A percentile compares a stretch with the other conserved stretches of the same genome.
Conservation (phyloP, 2,888 invertebrate genomes). For the Lysandra bellargus region DNA sequence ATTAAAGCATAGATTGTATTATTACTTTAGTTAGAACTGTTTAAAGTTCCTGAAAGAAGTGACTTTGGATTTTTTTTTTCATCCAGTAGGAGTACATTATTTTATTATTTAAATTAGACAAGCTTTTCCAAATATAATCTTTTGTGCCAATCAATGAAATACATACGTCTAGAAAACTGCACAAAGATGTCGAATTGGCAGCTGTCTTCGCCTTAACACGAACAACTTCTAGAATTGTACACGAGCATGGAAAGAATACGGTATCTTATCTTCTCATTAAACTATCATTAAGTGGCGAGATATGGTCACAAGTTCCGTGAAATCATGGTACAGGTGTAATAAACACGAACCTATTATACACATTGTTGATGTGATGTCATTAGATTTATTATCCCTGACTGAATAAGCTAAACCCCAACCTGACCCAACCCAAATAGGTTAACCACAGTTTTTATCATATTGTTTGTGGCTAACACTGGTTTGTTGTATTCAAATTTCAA, state of each 20-base stretch:
- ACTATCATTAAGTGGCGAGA: constrained; percentile 6
- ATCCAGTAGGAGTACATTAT: no score
- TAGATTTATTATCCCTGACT: neutral
- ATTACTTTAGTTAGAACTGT: no score
- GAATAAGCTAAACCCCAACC: neutral
- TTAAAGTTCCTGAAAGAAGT: no score
- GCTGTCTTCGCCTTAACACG: neutral
- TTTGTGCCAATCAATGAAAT: no score
- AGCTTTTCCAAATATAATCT: no score
- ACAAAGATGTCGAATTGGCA: no score
- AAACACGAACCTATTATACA: neutral
- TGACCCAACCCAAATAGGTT: neutral
- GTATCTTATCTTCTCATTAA: constrained; percentile 4
- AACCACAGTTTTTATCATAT: no score
- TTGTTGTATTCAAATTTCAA: neutral
- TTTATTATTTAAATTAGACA: no score
- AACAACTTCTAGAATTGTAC: neutral
- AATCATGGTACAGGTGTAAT: neutral
- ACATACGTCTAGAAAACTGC: no score
- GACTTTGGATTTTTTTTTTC: no score
- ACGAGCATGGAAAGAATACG: neutral
- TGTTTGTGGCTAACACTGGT: no score
- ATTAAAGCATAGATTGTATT: no score
- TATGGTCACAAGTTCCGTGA: neutral
- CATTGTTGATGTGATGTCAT: neutral